These are phyloP conservation scores for Prochilodus magdalenae DNA, from an alignment of 2,113 vertebrate species.

Conservation along the genomic window DNA sequence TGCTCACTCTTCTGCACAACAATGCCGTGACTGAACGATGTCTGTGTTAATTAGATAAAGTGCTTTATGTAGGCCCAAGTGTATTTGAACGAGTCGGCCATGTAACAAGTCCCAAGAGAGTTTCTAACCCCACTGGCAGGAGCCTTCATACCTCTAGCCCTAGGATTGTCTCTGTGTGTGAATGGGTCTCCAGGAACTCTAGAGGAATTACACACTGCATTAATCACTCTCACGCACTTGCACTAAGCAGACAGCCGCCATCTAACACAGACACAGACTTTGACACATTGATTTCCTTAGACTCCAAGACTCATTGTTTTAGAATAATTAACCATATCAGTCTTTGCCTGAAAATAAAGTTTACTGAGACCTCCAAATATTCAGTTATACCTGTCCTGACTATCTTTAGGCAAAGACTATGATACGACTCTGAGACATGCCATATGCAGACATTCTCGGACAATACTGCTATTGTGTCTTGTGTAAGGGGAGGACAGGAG, in stretches of 20 bases:
- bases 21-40: constrained; percentile 27
- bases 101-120: constrained; percentile 34
- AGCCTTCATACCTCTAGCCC: constrained; percentile 35
- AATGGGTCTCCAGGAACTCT: constrained; percentile 37
- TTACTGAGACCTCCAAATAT: too few species aligned
- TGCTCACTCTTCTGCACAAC: not conserved
- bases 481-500: too few species aligned
- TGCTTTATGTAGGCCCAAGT: constrained; percentile 22
- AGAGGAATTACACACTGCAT: constrained; percentile 47
- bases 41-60: constrained; percentile 53
- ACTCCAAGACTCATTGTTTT: too few species aligned
- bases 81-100: not conserved
- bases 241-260: constrained; percentile 39
- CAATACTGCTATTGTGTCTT: too few species aligned
- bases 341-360: not conserved
- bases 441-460: too few species aligned
- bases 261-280: constrained; percentile 3
- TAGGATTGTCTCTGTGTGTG: not conserved
- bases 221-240: constrained; percentile 34
- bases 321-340: not conserved
- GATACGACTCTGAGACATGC: too few species aligned
- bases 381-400: too few species aligned
- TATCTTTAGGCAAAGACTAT: too few species aligned
- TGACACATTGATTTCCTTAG: not conserved
- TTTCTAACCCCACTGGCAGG: constrained; percentile 8